These are phyloP conservation scores for Engystomops pustulosus DNA, from an alignment of 2,113 vertebrate species.

Conservation along the genomic window DNA sequence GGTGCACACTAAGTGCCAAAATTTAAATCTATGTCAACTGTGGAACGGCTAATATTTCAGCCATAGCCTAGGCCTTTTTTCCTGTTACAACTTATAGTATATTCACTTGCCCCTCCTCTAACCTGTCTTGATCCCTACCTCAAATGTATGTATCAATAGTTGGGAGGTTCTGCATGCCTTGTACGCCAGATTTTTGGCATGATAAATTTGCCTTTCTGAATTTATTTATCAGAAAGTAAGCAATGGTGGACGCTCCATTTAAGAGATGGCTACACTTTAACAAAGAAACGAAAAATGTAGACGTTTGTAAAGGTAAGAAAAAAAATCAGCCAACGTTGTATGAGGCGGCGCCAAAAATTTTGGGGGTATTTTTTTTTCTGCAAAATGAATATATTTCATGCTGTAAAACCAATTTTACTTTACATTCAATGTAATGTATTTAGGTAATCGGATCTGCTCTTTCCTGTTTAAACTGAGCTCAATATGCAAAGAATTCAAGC, in stretches of 20 bases:
- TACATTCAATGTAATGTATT: constrained; percentile 18
- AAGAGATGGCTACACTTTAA: background rate
- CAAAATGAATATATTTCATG: constrained; percentile 3
- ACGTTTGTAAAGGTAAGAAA: background rate
- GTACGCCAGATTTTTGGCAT: too few species aligned
- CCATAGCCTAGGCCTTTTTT: too few species aligned
- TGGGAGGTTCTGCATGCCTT: too few species aligned
- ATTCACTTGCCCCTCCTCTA: too few species aligned
- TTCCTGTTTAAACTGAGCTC: constrained; percentile 30
- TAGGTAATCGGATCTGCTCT: constrained; percentile 15
- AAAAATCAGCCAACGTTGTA: background rate
- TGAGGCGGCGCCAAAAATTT: background rate
- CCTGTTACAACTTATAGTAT: too few species aligned
- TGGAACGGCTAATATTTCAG: too few species aligned
- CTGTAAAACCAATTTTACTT: background rate
- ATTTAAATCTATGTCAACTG: too few species aligned
- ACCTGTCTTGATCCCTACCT: too few species aligned
- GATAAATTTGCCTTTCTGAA: too few species aligned
- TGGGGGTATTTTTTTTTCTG: background rate
- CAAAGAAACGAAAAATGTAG: background rate
- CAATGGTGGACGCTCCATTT: background rate
- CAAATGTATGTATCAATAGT: too few species aligned
- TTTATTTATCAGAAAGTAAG: too few species aligned
- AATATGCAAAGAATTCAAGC: constrained; percentile 4
- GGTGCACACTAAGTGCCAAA: too few species aligned